Percentiles rank a stretch among this genome's conserved stretches.
These are phyloP conservation scores for Drosophila parvula DNA, from an alignment of 1,140 invertebrate species.

Conservation along the genomic window DNA sequence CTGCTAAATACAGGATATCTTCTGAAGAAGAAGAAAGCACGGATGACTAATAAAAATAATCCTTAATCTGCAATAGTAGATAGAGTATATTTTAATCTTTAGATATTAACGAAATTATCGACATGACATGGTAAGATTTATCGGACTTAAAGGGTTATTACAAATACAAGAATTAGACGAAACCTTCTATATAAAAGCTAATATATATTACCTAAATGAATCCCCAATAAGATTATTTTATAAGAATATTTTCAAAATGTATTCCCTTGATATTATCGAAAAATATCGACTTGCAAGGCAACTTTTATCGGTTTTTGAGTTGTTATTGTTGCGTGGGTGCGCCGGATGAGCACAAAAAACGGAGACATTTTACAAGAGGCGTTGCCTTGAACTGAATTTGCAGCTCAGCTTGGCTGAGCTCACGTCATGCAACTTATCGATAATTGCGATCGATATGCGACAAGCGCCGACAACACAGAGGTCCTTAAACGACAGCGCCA, in stretches of 20 bases:
- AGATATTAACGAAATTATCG: no score
- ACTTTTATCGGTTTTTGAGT: neutral
- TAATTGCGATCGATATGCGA: slow-evolving; percentile 49
- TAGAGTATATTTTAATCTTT: no score
- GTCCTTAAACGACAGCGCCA: neutral
- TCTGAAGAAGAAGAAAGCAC: no score
- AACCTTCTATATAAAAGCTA: neutral
- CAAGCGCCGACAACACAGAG: slow-evolving; percentile 11
- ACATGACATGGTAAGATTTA: no score
- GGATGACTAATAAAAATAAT: no score
- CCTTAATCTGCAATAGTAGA: no score
- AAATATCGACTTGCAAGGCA: neutral
- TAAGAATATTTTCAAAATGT: neutral
- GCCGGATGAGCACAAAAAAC: neutral
- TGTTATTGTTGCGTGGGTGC: no score
- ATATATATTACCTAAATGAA: neutral
- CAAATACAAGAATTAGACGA: no score
- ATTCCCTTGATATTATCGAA: neutral
- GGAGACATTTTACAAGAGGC: slow-evolving; percentile 48
- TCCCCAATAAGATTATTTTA: neutral
- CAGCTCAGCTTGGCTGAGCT: slow-evolving; percentile 24
- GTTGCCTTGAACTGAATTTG: slow-evolving; percentile 74
- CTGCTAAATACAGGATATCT: no score
- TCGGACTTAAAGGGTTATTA: no score
- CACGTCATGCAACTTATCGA: slow-evolving; percentile 45